Conservation (phyloP, 2,888 invertebrate genomes). For the Eilema sororculum region DNA sequence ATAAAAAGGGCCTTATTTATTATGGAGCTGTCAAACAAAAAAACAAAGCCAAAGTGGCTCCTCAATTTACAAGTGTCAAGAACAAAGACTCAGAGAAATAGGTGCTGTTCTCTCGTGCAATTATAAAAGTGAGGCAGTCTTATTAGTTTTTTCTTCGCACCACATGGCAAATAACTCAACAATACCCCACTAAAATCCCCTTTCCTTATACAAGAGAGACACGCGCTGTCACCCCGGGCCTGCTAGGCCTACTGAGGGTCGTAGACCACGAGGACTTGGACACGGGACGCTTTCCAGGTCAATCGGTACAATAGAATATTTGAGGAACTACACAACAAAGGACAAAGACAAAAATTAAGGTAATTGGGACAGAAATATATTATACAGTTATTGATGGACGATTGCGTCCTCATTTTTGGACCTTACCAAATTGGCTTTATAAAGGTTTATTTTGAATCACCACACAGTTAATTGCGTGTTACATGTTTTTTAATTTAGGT, state of each 20-base stretch:
- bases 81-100: background rate
- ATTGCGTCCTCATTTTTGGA: background rate
- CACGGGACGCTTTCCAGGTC: background rate
- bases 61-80: slow-evolving; percentile 4
- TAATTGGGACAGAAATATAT: background rate
- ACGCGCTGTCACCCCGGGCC: too few relatives aligned
- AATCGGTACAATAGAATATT: background rate
- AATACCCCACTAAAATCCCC: too few relatives aligned
- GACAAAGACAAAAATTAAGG: background rate
- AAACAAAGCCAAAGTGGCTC: background rate
- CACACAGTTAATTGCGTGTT: background rate
- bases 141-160: background rate
- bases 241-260: too few relatives aligned
- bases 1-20: background rate
- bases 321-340: background rate
- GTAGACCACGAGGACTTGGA: background rate
- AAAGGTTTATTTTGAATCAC: background rate
- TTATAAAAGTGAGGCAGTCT: background rate
- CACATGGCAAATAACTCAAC: too few relatives aligned
- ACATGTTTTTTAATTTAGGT: too few relatives aligned
- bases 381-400: background rate
- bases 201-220: too few relatives aligned
- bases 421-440: background rate
- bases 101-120: background rate
- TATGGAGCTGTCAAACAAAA: background rate